Evolutionary conservation across 2,888 invertebrate species (phyloP).

Genomic region (Caenorhabditis doughertyi): DNA sequence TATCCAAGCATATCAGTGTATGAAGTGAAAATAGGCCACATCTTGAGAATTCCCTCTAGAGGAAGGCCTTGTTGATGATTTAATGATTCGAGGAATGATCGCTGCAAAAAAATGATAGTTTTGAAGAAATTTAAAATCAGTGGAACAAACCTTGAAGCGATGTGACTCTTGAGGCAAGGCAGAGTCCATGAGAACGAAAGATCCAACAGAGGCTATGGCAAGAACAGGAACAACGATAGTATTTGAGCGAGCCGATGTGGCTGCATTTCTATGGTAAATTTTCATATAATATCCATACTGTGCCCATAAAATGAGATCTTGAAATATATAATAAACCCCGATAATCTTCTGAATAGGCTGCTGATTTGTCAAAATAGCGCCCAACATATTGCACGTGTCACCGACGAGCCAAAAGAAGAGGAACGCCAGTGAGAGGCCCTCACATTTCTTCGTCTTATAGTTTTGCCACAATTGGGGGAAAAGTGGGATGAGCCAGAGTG

Average conservation of each 20-base stretch:
- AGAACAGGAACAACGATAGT: constrained; percentile 77
- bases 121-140: background rate
- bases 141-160: constrained; percentile 31
- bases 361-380: constrained; percentile 83
- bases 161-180: background rate
- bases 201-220: constrained; percentile 70
- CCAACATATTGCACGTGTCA: constrained; percentile 83
- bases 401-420: constrained; percentile 84
- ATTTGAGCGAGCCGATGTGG: constrained; percentile 23
- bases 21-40: constrained; percentile 80
- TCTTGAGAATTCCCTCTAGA: constrained; percentile 57
- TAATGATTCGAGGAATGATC: constrained; percentile 41
- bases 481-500: constrained; percentile 80
- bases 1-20: constrained; percentile 81
- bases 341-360: constrained; percentile 82
- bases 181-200: constrained; percentile 48
- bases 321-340: constrained; percentile 81
- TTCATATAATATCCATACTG: constrained; percentile 81
- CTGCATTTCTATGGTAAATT: constrained; percentile 52
- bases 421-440: constrained; percentile 83
- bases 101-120: background rate
- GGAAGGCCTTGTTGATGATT: constrained; percentile 45
- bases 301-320: constrained; percentile 79
- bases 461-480: constrained; percentile 82
- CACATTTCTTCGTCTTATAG: constrained; percentile 81